Conservation (phyloP, 2,113 vertebrate species). For the Lutjanus erythropterus region DNA sequence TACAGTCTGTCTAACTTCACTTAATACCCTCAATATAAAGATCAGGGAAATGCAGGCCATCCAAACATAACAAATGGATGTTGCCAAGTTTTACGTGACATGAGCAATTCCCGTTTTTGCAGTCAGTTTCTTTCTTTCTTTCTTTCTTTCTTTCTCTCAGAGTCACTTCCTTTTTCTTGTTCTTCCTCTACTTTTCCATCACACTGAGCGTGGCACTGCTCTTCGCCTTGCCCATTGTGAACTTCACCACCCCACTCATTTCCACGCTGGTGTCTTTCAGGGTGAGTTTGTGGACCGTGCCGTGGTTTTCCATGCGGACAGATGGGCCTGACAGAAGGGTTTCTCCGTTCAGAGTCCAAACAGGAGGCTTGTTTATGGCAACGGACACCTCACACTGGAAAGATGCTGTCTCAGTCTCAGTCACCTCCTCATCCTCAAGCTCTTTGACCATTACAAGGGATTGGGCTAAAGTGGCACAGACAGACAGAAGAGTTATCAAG, state of each 20-base stretch:
- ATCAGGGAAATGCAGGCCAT: neutral
- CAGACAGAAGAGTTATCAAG: neutral
- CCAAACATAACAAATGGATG: neutral
- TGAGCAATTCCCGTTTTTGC: neutral
- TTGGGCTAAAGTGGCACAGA: slow-evolving; percentile 68
- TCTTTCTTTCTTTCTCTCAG: slow-evolving; percentile 3
- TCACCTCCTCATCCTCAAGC: slow-evolving; percentile 81
- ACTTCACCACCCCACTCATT: slow-evolving; percentile 84
- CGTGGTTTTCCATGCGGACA: slow-evolving; percentile 78
- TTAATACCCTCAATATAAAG: slow-evolving; percentile 5
- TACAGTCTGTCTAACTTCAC: neutral
- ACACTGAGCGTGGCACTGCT: slow-evolving; percentile 78
- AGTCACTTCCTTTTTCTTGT: slow-evolving; percentile 31
- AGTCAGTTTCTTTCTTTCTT: neutral
- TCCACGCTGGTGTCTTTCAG: slow-evolving; percentile 75
- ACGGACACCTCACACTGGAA: slow-evolving; percentile 87
- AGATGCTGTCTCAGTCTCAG: slow-evolving; percentile 63
- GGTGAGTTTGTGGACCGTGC: slow-evolving; percentile 81
- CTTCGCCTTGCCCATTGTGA: slow-evolving; percentile 84
- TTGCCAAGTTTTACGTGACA: neutral
- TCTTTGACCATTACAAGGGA: slow-evolving; percentile 78
- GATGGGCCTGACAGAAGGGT: slow-evolving; percentile 66
- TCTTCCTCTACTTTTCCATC: slow-evolving; percentile 28
- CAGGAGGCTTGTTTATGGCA: slow-evolving; percentile 72
- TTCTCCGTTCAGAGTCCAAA: slow-evolving; percentile 86